phyloP scores from a whole-genome alignment of 2,797 vertebrate species.

The Bovichtus diacanthus region DNA sequence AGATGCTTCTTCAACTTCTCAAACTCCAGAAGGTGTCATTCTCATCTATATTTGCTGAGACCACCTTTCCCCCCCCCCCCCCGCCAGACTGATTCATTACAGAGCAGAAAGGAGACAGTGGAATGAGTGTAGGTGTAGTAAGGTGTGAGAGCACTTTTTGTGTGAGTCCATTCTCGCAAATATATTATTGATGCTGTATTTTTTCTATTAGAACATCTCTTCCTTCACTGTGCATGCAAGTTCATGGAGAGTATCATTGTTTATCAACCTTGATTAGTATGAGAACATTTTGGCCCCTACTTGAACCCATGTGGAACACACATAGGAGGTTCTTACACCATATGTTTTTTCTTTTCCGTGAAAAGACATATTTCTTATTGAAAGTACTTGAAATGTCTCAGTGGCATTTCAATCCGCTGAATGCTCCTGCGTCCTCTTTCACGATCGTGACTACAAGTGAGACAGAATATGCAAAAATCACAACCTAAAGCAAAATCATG shows the following conservation, averaged over 20 bases:
- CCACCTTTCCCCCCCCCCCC: slow-evolving; percentile 29
- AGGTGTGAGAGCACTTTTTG: slow-evolving; percentile 56
- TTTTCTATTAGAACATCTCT: slow-evolving; percentile 64
- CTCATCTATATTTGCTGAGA: slow-evolving; percentile 72
- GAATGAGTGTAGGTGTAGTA: slow-evolving; percentile 20
- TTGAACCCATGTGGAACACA: slow-evolving; percentile 32
- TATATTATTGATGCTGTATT: slow-evolving; percentile 68
- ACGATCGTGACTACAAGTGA: not conserved
- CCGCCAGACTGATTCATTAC: slow-evolving; percentile 71
- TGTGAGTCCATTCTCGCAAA: slow-evolving; percentile 38
- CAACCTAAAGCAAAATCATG: slow-evolving; percentile 41
- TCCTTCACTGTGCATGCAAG: slow-evolving; percentile 61
- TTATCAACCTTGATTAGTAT: slow-evolving; percentile 37
- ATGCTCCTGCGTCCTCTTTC: not conserved
- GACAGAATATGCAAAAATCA: slow-evolving; percentile 26
- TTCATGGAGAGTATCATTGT: slow-evolving; percentile 58
- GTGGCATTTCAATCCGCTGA: slow-evolving; percentile 9
- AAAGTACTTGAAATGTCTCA: slow-evolving; percentile 15
- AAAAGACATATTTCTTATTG: slow-evolving; percentile 4
- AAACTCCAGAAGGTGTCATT: slow-evolving; percentile 78
- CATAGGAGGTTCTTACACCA: not conserved
- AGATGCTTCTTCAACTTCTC: slow-evolving; percentile 74
- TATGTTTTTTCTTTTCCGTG: slow-evolving; percentile 7
- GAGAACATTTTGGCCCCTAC: slow-evolving; percentile 26
- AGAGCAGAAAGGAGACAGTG: slow-evolving; percentile 53